Evolutionary conservation across 2,797 vertebrate species (phyloP), one percentile per base, ranked within the genome.

Genomic region (Rhabdophis nuchalis): DNA sequence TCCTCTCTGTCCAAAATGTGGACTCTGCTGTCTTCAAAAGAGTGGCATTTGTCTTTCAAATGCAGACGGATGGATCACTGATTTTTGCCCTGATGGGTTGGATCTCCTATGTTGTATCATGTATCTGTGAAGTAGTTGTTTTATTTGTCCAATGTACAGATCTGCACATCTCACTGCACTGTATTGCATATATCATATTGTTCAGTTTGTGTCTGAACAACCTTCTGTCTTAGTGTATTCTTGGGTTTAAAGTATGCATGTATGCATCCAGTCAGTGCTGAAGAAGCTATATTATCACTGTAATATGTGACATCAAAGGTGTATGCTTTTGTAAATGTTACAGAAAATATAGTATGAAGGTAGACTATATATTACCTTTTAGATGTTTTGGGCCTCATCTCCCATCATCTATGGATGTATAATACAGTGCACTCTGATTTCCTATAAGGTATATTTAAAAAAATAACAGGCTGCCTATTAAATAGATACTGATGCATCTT

Each of bases 401-500:
- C n/a, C n/a, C 8, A 16, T 56, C 60, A 64, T 64, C 60, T n/a
- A 6, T 87, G 95, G 92, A 92, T 94, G 52, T 93, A 13, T 93
- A 86, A 46, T 27, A 13, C 87, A n/a, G 90, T 89, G 82, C 0
- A 72, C 85, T 92, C 93, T 91, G 27, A 95, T 88, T 90, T 14
- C 50, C 94, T 96, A 96, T 93, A 25, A 93, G 89, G 27, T 89
- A 87, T 0, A 92, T 52, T 92, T 1, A 12, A 86, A 86, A 94
- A 64, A 77, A 91, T 91, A 29, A 46, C 88, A n/a, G 95, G 89
- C 27, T 36, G 61, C 27, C 16, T 86, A 36, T 57, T 50, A 86
- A 89, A 32, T 56, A 91, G 87, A 50, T 61, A 94, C 54, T 68
- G 53, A 14, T 16, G 16, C 92, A 54, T 27, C n/a, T n/a, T 85